A percentile compares a stretch with the other conserved stretches of the same genome.
Conservation (phyloP, 1,140 invertebrate genomes). For the Chionoecetes opilio region DNA sequence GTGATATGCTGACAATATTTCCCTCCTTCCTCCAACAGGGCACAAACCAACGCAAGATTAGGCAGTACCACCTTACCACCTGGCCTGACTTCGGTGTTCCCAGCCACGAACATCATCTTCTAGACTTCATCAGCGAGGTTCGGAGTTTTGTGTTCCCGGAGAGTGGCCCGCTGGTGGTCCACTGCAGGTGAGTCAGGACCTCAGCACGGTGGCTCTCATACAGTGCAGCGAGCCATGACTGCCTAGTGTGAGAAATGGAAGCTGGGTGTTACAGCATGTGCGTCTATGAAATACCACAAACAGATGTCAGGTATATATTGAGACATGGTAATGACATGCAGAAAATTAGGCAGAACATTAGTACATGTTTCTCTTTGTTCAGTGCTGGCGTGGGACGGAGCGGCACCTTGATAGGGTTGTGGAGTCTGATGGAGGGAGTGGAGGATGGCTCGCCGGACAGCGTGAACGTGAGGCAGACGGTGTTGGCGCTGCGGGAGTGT, state of each 20-base stretch:
- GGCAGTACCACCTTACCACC: conserved; percentile 73
- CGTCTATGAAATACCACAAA: too few species aligned
- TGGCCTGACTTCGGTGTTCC: conserved; percentile 79
- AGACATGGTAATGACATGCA: not conserved
- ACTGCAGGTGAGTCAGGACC: conserved; percentile 35
- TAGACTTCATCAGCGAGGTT: conserved; percentile 42
- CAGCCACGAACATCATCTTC: conserved; percentile 38
- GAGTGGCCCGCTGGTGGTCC: not conserved
- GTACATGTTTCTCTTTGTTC: not conserved
- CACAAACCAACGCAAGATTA: conserved; percentile 52
- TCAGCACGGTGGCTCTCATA: too few species aligned
- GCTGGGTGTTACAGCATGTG: too few species aligned
- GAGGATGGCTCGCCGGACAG: not conserved
- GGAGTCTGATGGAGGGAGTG: conserved; percentile 43
- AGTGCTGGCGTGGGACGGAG: conserved; percentile 60
- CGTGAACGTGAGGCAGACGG: conserved; percentile 44
- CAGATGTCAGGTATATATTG: too few species aligned
- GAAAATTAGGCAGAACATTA: not conserved
- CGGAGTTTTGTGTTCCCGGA: not conserved
- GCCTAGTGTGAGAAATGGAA: too few species aligned
- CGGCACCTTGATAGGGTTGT: conserved; percentile 56
- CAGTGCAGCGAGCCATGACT: not conserved
- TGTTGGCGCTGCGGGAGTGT: conserved; percentile 37
- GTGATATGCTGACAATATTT: too few species aligned
- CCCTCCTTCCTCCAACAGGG: conserved; percentile 29